A percentile compares a stretch with the other conserved stretches of the same genome.
phyloP scores from a whole-genome alignment of 2,113 vertebrate species.

The Pimephales promelas region DNA sequence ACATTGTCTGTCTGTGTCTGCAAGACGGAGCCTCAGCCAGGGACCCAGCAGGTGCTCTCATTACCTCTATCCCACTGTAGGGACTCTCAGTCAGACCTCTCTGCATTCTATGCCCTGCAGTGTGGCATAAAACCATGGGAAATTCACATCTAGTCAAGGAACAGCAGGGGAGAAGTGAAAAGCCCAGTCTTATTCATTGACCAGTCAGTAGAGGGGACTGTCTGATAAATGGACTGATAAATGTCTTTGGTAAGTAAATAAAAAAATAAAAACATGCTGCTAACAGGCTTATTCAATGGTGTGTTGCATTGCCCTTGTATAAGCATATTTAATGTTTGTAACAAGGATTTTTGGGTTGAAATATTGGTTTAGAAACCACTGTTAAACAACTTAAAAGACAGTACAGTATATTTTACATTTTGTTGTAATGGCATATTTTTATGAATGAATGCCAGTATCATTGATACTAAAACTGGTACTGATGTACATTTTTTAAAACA shows the following conservation, averaged over 20 bases:
- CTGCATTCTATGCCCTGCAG: constrained; percentile 25
- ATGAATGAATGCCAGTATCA: no score
- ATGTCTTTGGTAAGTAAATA: neutral
- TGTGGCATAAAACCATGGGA: constrained; percentile 28
- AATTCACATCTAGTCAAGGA: neutral
- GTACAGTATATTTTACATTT: no score
- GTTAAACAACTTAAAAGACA: no score
- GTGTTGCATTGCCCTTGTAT: neutral
- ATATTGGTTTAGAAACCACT: no score
- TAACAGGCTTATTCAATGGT: neutral
- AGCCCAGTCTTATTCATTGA: constrained; percentile 16
- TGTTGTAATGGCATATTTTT: no score
- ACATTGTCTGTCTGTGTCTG: constrained; percentile 1
- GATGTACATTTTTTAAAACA: no score
- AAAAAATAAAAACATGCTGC: neutral
- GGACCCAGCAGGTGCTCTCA: constrained; percentile 5
- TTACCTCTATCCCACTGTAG: constrained; percentile 14
- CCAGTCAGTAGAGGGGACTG: constrained; percentile 4
- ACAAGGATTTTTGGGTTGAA: no score
- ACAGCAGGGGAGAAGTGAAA: constrained; percentile 12
- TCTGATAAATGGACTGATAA: constrained; percentile 4
- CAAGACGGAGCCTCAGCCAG: constrained; percentile 6
- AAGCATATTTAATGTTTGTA: neutral
- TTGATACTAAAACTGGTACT: no score
- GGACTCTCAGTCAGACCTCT: constrained; percentile 22